Evolutionary conservation across 2,888 invertebrate genomes (phyloP), one percentile per base, ranked within the genome.

Genomic region (Coremacera marginata): DNA sequence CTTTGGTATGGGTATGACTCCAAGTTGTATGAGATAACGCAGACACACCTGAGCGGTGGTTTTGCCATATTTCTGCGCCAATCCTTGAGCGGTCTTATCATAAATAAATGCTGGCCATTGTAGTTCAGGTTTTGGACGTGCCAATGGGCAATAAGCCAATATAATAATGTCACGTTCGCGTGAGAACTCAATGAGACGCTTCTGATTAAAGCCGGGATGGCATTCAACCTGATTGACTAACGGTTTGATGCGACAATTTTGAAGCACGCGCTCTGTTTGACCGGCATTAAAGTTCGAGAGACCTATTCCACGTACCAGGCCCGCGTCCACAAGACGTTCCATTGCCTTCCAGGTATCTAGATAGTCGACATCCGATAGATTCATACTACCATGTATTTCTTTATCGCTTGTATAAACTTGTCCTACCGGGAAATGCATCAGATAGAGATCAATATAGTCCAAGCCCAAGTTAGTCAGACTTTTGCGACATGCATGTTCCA

Each of bases 391-490:
- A 62, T 88, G 88, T 1, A 89, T 88, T 82, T 88, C 85, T 49
- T 83, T 82, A 25, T 91, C 88, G 92, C 94, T 84, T 11, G 82
- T 70, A 44, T 86, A 84, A 5, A 83, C 90, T 82, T 93, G 94
- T 0, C 93, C 94, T 86, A 95, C 92, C 0, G 96, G 96, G 91
- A 94, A 95, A 84, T 96, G 96, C 80, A 96, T 94, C 14, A 96
- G 89, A 84, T 94, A 96, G 0, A 96, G 90, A 85, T 96, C 96
- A 72, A 96, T 90, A 85, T 96, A 96, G 0, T 93, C 91, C 5
- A 96, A 86, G 0, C 92, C 92, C 79, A 96, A 90, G 76, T 92
- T 90, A 0, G 89, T 85, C 8, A 96, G 87, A 0, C 94, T 93
- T 65, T 90, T 89, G 63, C 91, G 91, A 80, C 94, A 91, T 0